phyloP scores from a whole-genome alignment of 1,140 invertebrate species.

The Mamestra configurata region DNA sequence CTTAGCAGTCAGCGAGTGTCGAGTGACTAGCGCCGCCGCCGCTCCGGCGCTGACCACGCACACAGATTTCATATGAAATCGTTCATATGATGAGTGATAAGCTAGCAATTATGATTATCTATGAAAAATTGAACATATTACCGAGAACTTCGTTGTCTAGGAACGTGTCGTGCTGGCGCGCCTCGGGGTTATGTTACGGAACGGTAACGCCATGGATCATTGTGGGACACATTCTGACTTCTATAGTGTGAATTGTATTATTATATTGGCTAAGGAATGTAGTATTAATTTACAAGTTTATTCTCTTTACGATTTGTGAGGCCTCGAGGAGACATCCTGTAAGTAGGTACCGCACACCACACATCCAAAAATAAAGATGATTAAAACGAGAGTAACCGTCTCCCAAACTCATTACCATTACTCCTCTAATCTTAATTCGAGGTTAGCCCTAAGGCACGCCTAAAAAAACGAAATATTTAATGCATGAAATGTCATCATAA shows the following conservation, averaged over 20 bases:
- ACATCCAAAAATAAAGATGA: not conserved
- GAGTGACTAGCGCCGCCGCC: slow-evolving; percentile 68
- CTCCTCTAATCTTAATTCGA: not conserved
- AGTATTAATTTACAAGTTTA: not conserved
- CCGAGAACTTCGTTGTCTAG: slow-evolving; percentile 56
- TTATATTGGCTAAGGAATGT: not conserved
- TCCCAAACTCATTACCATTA: not conserved
- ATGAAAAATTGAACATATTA: slow-evolving; percentile 61
- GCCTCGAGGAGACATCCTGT: no score
- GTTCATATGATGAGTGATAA: slow-evolving; percentile 70
- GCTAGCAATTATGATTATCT: slow-evolving; percentile 58
- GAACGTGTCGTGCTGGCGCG: slow-evolving; percentile 39
- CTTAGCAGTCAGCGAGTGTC: slow-evolving; percentile 71
- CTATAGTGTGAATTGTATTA: not conserved
- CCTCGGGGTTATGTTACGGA: slow-evolving; percentile 28
- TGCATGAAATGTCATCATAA: slow-evolving; percentile 38
- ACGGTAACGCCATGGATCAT: not conserved
- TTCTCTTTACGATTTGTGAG: not conserved
- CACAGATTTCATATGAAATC: slow-evolving; percentile 77
- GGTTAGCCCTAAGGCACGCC: not conserved
- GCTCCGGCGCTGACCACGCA: slow-evolving; percentile 71
- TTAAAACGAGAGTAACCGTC: not conserved
- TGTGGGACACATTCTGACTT: not conserved
- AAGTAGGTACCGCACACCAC: no score
- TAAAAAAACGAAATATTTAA: slow-evolving; percentile 18